Evolutionary conservation across 2,797 vertebrate species (phyloP).

Genomic region (Aplochiton taeniatus): DNA sequence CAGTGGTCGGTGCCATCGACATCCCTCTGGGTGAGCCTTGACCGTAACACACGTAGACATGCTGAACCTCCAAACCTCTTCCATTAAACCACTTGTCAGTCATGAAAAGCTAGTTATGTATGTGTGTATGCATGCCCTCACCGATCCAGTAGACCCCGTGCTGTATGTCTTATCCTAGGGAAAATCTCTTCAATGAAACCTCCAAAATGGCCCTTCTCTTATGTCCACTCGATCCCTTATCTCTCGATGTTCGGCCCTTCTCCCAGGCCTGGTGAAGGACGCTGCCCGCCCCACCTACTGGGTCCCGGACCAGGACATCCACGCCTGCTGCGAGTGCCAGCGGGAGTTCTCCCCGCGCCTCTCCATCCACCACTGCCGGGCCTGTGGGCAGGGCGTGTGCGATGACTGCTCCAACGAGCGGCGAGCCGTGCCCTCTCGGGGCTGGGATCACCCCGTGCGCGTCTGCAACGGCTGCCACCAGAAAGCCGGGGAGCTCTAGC

Average conservation of each 20-base stretch:
- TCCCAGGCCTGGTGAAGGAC: slow-evolving; percentile 90
- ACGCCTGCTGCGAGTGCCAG: slow-evolving; percentile 87
- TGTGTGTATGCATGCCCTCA: too few relatives aligned
- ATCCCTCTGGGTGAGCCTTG: slow-evolving; percentile 89
- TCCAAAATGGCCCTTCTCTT: too few relatives aligned
- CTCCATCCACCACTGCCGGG: slow-evolving; percentile 97
- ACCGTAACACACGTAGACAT: too few relatives aligned
- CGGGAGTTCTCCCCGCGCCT: slow-evolving; percentile 90
- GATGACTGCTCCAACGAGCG: slow-evolving; percentile 91
- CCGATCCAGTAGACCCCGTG: too few relatives aligned
- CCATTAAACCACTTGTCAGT: too few relatives aligned
- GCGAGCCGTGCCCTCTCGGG: slow-evolving; percentile 90
- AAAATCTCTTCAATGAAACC: too few relatives aligned
- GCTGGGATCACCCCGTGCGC: slow-evolving; percentile 97
- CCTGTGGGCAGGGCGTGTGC: slow-evolving; percentile 97
- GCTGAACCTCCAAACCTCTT: too few relatives aligned
- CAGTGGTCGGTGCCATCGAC: slow-evolving; percentile 95
- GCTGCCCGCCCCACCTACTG: slow-evolving; percentile 95
- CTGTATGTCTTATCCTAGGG: too few relatives aligned
- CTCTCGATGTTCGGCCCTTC: too few relatives aligned
- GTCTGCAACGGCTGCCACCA: slow-evolving; percentile 93
- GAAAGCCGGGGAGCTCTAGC: slow-evolving; percentile 95
- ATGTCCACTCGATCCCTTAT: neutral
- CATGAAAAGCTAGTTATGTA: too few relatives aligned
- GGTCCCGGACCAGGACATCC: slow-evolving; percentile 97